A percentile compares a stretch with the other conserved stretches of the same genome.
Conservation (phyloP, 53 echinoderm and acorn worm species). For the Echinometra lucunter region DNA sequence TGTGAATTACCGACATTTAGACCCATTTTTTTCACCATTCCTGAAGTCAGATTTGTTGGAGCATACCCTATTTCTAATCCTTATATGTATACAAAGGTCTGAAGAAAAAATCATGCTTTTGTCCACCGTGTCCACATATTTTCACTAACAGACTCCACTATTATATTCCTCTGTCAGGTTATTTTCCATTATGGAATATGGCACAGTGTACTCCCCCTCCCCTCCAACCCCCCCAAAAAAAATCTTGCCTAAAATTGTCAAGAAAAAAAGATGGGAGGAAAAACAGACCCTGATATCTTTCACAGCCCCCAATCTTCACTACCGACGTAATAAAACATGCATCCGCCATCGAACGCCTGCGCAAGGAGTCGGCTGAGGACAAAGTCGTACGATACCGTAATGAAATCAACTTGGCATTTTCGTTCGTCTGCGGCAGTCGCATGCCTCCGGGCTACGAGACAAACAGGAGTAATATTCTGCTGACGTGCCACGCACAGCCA, state of each 20-base stretch:
- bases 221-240: no score
- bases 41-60: no score
- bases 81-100: no score
- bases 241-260: background rate
- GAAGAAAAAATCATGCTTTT: no score
- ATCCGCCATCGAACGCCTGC: background rate
- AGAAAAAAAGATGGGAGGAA: background rate
- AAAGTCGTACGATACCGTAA: constrained; percentile 39
- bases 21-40: no score
- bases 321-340: constrained; percentile 22
- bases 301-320: background rate
- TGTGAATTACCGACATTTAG: no score
- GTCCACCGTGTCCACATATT: no score
- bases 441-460: constrained; percentile 21
- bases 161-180: no score
- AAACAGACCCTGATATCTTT: constrained; percentile 53
- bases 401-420: constrained; percentile 65
- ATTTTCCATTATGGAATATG: background rate
- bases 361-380: constrained; percentile 29
- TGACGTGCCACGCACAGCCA: constrained; percentile 39
- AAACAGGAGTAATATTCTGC: constrained; percentile 27
- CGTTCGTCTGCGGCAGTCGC: constrained; percentile 47
- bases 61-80: no score
- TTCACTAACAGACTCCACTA: no score
- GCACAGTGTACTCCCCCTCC: no score